A percentile compares a stretch with the other conserved stretches of the same genome.
phyloP scores from a whole-genome alignment of 2,113 vertebrate species.

The Lagopus leucura region DNA sequence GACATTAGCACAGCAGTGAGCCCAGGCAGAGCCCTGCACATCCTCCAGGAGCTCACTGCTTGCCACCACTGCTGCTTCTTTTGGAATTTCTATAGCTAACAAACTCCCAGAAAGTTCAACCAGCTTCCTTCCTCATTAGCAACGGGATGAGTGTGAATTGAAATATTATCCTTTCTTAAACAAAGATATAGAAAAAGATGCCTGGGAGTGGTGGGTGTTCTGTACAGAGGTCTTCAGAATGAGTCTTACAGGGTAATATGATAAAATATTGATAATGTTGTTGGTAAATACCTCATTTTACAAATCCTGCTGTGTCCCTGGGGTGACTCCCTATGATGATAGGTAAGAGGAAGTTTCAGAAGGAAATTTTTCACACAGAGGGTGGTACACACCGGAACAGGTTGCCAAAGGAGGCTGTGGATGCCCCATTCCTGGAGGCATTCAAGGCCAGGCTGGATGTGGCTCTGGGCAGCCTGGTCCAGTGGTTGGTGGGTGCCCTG shows the following conservation, averaged over 20 bases:
- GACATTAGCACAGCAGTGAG: not conserved
- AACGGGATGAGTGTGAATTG: not conserved
- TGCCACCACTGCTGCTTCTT: not conserved
- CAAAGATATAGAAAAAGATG: not conserved
- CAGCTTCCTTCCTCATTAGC: not conserved
- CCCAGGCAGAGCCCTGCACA: not conserved
- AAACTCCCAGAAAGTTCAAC: not conserved
- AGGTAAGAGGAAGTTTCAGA: too few relatives aligned
- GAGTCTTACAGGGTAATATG: not conserved
- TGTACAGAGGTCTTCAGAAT: not conserved
- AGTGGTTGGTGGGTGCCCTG: too few relatives aligned
- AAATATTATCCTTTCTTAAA: not conserved
- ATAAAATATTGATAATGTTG: not conserved
- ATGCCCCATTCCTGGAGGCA: too few relatives aligned
- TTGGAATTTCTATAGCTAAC: not conserved
- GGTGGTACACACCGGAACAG: too few relatives aligned
- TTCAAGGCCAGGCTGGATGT: too few relatives aligned
- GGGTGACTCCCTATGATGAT: not conserved
- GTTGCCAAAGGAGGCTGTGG: too few relatives aligned
- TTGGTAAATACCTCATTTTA: not conserved
- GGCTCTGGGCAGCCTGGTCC: too few relatives aligned
- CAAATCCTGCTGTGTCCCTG: not conserved
- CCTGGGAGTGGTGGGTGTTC: not conserved
- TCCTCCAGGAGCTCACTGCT: not conserved
- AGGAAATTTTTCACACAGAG: too few relatives aligned